Evolutionary conservation across 2,113 vertebrate species (phyloP), one percentile per base, ranked within the genome.

Genomic region (Oceanodroma tethys): DNA sequence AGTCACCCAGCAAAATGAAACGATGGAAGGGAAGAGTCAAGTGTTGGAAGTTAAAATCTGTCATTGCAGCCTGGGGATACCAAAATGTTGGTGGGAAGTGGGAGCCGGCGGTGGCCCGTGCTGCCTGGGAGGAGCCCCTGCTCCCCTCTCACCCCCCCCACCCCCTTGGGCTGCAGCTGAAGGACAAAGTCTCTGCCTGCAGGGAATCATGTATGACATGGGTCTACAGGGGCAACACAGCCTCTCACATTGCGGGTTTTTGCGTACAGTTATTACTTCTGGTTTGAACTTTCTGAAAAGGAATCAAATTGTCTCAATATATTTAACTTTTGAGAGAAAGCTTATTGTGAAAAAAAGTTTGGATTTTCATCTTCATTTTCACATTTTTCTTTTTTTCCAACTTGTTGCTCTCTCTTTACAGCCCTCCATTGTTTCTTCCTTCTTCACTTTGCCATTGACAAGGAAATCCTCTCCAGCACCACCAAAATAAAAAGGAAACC

Each of bases 141-240:
- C 21, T 11, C 15, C 43, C 16, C 19, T 79, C 43, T 50, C 16
- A 20, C 0, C 0, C 16, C 21, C 30, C 6, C 14, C 1, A 0
- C 16, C 18, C 18, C 13, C 34, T 23, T 55, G 43, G 36, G 11
- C 36, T 52, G 34, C 0, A 0, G 22, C 16, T 52, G 78, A 79
- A 75, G 74, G 30, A 68, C 25, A 29, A 71, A 60, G 20, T 15
- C 47, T 40, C 14, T 60, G 25, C 32, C 59, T 43, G 58, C 21
- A 48, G 32, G 0, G 26, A 27, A 13, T 30, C 6, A 0, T 2
- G 0, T 42, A 8, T 36, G 16, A 32, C 7, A 8, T 34, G n/a
- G 40, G 25, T 76, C 34, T 30, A 15, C 0, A 5, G 43, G 25
- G 18, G 9, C 26, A 75, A 40, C 0, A 0, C 21, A 55, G 16